Base-by-base conservation (phyloP, 2,113 vertebrate genomes). In the Perca schrenkii region DNA sequence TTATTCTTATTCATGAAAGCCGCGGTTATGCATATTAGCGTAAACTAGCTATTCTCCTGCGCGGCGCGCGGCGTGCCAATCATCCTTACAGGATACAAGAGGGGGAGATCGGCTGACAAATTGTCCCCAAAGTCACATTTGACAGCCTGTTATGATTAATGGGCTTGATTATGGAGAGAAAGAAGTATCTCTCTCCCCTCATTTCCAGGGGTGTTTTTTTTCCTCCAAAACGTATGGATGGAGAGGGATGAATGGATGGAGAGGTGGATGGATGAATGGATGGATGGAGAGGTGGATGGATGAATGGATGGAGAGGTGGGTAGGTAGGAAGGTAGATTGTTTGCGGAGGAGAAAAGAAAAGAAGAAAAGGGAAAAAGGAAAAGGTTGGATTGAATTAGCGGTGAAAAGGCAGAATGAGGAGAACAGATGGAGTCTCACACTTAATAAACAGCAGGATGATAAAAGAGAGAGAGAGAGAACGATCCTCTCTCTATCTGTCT, bases 121-220 rank as follows among this genome's bases (percentile, higher is more conserved):
- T 96, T 96, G 95, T 96, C 95, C 95, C 96, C 95, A 95, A 96
- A 96, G 96, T 96, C 95, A 95, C 91, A 95, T 95, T 95, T 95
- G 96, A 96, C 96, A 96, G 95, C 86, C 91, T 94, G 94, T 95
- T 95, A 95, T 96, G 96, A 96, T 96, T 96, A 96, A 96, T 96
- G 96, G 89, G 91, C 92, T 94, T 95, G 94, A 96, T 95, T 94
- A 95, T 89, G 94, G 92, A 25, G 25, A 25, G 25, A 25, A 25
- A 93, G 92, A 91, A 93, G 93, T 92, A 86, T 93, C 93, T 91
- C 89, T 86, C 25, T 25, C 25, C 25, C 25, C 91, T 92, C 86
- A 83, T 94, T 95, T 94, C 93, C 90, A 1, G 25, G 92, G 90
- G 88, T 92, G 90, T 93, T 93, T 25, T 25, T 93, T 93, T 25